These are phyloP conservation scores for Sebastes alutus DNA, from an alignment of 2,797 vertebrate genomes.

Conservation along the genomic window DNA sequence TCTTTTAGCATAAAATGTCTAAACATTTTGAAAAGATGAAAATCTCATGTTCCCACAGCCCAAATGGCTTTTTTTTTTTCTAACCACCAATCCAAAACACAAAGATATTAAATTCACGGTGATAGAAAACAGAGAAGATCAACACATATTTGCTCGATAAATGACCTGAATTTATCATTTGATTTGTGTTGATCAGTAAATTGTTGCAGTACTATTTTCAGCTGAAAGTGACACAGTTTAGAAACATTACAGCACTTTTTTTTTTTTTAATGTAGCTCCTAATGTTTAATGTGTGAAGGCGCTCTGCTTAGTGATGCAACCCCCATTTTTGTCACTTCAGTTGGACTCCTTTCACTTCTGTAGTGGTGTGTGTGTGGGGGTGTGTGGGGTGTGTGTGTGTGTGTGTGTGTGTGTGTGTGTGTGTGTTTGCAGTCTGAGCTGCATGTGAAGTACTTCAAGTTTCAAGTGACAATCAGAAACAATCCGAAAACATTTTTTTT, in stretches of 20 bases:
- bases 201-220: conserved; percentile 4
- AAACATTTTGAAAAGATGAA: neutral
- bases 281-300: neutral
- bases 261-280: neutral
- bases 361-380: neutral
- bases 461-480: conserved; percentile 52
- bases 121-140: neutral
- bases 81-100: neutral
- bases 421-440: conserved; percentile 11
- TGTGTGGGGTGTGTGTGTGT: neutral
- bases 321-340: neutral
- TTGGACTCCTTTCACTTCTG: neutral
- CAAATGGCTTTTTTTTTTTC: neutral
- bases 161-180: neutral
- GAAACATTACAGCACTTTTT: neutral
- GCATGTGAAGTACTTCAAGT: conserved; percentile 43
- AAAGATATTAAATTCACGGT: neutral
- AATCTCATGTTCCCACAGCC: neutral
- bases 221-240: neutral
- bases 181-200: conserved; percentile 1
- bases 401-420: neutral
- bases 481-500: conserved; percentile 6
- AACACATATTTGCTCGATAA: conserved; percentile 13
- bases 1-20: neutral
- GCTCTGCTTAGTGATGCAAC: neutral